Conservation (phyloP, 2,797 vertebrate species). For the Sphaeramia orbicularis region DNA sequence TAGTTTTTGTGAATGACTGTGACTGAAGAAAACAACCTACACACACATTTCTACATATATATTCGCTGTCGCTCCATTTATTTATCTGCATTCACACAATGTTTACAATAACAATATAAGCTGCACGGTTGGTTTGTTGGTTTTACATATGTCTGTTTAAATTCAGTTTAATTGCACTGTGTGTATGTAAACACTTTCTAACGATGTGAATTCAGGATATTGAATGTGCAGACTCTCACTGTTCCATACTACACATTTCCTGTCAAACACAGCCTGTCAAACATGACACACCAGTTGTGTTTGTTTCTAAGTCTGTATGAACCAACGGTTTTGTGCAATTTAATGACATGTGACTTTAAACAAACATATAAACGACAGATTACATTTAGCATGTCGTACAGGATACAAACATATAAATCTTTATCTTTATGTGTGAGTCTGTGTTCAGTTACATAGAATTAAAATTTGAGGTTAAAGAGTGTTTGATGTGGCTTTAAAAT, state of each 20-base stretch:
- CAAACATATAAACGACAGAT: background rate
- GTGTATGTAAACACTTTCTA: constrained; percentile 45
- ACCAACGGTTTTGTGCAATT: background rate
- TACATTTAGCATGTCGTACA: background rate
- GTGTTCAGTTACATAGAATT: no score
- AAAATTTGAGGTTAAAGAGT: no score
- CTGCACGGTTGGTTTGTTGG: background rate
- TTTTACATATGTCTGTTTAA: constrained; percentile 25
- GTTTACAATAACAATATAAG: constrained; percentile 13
- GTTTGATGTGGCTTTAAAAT: no score
- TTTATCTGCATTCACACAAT: background rate
- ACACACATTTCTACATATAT: no score
- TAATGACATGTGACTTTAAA: background rate
- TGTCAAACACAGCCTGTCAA: background rate
- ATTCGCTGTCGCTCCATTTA: no score
- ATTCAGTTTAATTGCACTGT: constrained; percentile 42
- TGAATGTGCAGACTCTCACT: constrained; percentile 49
- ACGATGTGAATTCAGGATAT: constrained; percentile 62
- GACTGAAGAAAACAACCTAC: no score
- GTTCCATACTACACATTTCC: constrained; percentile 40
- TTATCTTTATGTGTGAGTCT: no score
- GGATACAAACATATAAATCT: background rate
- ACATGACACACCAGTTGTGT: background rate
- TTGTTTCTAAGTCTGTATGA: constrained; percentile 1
- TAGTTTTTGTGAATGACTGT: no score